These are phyloP conservation scores for Scatophagus argus DNA, from an alignment of 2,113 vertebrate species.

Conservation along the genomic window DNA sequence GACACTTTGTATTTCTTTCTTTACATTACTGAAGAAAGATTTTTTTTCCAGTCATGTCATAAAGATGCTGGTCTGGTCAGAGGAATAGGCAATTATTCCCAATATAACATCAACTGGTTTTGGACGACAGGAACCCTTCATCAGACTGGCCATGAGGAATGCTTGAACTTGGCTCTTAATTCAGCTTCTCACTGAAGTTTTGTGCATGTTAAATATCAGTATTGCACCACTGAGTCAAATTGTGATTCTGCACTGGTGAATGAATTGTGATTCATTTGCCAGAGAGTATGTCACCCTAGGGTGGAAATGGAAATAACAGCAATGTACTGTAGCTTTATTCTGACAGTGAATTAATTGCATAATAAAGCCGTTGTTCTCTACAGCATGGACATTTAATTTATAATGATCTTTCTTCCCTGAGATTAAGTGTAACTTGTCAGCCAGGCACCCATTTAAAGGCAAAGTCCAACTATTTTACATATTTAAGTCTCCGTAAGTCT, in stretches of 20 bases:
- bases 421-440: background rate
- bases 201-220: background rate
- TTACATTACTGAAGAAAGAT: constrained; percentile 8
- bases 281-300: background rate
- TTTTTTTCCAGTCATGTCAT: background rate
- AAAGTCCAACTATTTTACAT: background rate
- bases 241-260: background rate
- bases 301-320: background rate
- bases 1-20: background rate
- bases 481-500: background rate
- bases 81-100: constrained; percentile 41
- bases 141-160: constrained; percentile 25
- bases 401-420: background rate
- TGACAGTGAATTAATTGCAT: background rate
- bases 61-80: constrained; percentile 9
- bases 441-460: background rate
- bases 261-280: background rate
- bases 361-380: background rate
- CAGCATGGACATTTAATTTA: background rate
- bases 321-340: background rate
- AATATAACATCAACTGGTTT: constrained; percentile 48
- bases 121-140: constrained; percentile 40
- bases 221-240: background rate
- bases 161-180: constrained; percentile 11
- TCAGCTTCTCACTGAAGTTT: background rate